Base-by-base conservation (phyloP, 2,113 vertebrate species). In the Solea solea region DNA sequence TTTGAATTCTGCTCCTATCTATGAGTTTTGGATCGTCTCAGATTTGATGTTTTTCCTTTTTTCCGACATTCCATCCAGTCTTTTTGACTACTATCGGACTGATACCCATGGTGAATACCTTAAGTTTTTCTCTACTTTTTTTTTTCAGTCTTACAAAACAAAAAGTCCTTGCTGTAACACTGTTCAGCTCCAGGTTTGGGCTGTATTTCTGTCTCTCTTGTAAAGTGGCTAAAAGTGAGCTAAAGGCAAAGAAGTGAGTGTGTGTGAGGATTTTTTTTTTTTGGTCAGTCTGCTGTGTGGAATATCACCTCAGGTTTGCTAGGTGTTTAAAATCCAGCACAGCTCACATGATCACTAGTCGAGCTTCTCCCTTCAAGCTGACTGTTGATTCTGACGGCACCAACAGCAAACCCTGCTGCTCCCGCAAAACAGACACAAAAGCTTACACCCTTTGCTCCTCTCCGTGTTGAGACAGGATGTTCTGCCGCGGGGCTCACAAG, bases 391-490 rank as follows among this genome's bases (percentile, higher is more conserved):
- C 88, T 85, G 88, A 90, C 84, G 77, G 90, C 86, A 85, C 80
- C 80, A 55, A 45, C 82, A 80, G 79, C 82, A 81, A 85, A 82
- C 80, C 86, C 83, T 84, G 76, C 62, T 74, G 84, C 87, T 88
- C 74, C 73, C 85, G 86, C 82, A 83, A 84, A 90, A 91, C 88
- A 91, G 89, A 91, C 86, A 88, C 86, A 90, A 91, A 90, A 92
- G 87, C 90, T 82, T 87, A 86, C 88, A 91, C 88, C 91, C 91
- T 91, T 91, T 91, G 91, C 90, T 92, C 90, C 78, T 86, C 81
- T 83, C 56, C 51, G 75, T 46, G 82, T 81, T 82, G 87, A 92
- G 89, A 88, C 84, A 52, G 87, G 84, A 88, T 89, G 82, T 76
- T 89, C 65, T 8, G 89, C 92, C 89, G 64, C 74, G 28, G 91